Evolutionary conservation across 2,888 invertebrate species (phyloP).

Genomic region (Cheilosia scutellata): DNA sequence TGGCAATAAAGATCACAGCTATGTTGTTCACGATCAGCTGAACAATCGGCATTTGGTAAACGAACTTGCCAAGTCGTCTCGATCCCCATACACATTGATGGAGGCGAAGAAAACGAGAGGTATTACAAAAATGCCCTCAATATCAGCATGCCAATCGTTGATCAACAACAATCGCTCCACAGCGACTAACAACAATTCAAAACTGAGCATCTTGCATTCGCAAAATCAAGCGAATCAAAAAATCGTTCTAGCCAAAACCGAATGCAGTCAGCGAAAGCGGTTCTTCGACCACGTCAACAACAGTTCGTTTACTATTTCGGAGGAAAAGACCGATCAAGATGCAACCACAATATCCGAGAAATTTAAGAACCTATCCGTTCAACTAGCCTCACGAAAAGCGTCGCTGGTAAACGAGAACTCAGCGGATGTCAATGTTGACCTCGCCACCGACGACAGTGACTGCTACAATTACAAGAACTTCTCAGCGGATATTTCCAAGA

Average conservation of each 20-base stretch:
- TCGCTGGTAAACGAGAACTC: background rate
- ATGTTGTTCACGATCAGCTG: slow-evolving; percentile 5
- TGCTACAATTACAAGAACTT: slow-evolving; percentile 45
- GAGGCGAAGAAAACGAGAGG: slow-evolving; percentile 38
- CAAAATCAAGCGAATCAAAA: slow-evolving; percentile 48
- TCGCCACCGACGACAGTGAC: slow-evolving; percentile 31
- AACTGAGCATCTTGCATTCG: slow-evolving; percentile 49
- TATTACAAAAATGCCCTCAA: slow-evolving; percentile 49
- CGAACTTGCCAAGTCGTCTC: slow-evolving; percentile 32
- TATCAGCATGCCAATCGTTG: slow-evolving; percentile 13
- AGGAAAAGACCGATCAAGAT: slow-evolving; percentile 48
- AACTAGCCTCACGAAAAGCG: slow-evolving; percentile 18
- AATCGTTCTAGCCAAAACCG: slow-evolving; percentile 28
- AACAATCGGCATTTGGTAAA: slow-evolving; percentile 11
- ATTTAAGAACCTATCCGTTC: slow-evolving; percentile 35
- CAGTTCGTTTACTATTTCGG: slow-evolving; percentile 54
- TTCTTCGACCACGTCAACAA: slow-evolving; percentile 42
- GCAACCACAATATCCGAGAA: slow-evolving; percentile 35
- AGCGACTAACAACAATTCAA: slow-evolving; percentile 34
- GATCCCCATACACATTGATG: slow-evolving; percentile 15
- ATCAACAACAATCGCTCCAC: slow-evolving; percentile 12
- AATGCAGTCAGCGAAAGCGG: slow-evolving; percentile 44
- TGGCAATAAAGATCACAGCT: slow-evolving; percentile 78
- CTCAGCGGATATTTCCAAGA: slow-evolving; percentile 4
- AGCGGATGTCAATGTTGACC: slow-evolving; percentile 15